Percentiles rank a stretch among this genome's conserved stretches.
Evolutionary conservation across 2,888 invertebrate species (phyloP).

Genomic region (Sphaerophoria taeniata): DNA sequence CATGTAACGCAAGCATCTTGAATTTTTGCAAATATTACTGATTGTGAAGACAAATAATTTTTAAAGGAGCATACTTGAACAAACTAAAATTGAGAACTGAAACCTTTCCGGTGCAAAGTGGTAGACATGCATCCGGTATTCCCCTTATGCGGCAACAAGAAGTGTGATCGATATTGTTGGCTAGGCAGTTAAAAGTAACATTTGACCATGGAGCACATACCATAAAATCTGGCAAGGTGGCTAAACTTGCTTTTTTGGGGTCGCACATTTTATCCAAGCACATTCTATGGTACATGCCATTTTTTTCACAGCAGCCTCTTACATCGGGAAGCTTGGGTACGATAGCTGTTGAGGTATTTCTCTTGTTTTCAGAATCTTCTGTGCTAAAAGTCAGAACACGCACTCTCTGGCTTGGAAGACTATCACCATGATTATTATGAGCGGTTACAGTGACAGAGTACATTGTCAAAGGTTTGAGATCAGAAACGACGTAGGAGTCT

Average conservation of each 20-base stretch:
- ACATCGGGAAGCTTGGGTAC: conserved; percentile 90
- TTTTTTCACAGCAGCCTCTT: conserved; percentile 87
- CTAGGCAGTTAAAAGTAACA: conserved; percentile 90
- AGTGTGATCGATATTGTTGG: conserved; percentile 92
- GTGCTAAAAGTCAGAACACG: conserved; percentile 88
- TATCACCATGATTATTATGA: conserved; percentile 89
- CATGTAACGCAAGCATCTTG: conserved; percentile 91
- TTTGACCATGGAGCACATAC: conserved; percentile 95
- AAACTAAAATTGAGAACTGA: conserved; percentile 91
- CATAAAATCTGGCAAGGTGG: conserved; percentile 89
- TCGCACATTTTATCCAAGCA: conserved; percentile 92
- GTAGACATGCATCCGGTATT: conserved; percentile 89
- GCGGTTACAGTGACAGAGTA: conserved; percentile 91
- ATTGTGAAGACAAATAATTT: background rate
- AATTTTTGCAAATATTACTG: background rate
- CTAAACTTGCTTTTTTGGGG: conserved; percentile 85
- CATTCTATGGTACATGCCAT: conserved; percentile 89
- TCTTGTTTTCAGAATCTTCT: conserved; percentile 69
- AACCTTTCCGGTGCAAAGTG: conserved; percentile 91
- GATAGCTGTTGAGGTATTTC: conserved; percentile 80
- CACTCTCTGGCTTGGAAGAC: conserved; percentile 89
- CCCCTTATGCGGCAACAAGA: conserved; percentile 91
- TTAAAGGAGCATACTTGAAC: conserved; percentile 87
- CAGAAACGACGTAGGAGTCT: conserved; percentile 73
- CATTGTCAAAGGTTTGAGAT: conserved; percentile 91